Percentiles rank a stretch among this genome's conserved stretches.
Evolutionary conservation across 2,113 vertebrate species (phyloP).

Genomic region (Pseudorasbora parva): DNA sequence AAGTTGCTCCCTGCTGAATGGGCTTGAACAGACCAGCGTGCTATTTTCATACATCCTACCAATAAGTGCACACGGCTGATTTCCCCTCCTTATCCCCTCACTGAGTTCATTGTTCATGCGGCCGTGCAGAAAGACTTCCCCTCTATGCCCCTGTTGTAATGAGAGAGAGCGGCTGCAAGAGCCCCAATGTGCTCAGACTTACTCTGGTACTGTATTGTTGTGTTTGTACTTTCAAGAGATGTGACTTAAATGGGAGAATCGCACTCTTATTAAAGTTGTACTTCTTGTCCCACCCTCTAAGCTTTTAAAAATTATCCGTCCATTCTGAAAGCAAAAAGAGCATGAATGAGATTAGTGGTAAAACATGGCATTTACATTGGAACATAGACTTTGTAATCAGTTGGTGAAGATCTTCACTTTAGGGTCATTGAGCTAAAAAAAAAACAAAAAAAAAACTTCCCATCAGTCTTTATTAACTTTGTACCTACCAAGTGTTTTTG

Average conservation of each 20-base stretch:
- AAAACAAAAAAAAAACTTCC: constrained; percentile 9
- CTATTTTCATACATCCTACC: constrained; percentile 47
- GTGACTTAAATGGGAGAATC: constrained; percentile 49
- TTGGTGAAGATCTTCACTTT: not conserved
- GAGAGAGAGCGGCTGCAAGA: constrained; percentile 19
- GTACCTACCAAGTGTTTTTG: too few relatives aligned
- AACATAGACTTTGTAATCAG: not conserved
- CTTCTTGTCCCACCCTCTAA: not conserved
- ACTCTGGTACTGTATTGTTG: constrained; percentile 15
- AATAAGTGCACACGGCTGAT: constrained; percentile 49
- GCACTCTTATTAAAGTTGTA: constrained; percentile 22
- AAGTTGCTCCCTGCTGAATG: constrained; percentile 22
- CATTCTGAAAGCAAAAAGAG: not conserved
- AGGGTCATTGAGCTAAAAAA: constrained; percentile 8
- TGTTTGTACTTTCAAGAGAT: constrained; percentile 47
- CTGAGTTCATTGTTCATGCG: constrained; percentile 40
- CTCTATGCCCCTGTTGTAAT: constrained; percentile 34
- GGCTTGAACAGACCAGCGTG: constrained; percentile 26
- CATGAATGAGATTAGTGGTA: not conserved
- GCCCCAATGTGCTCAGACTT: not conserved
- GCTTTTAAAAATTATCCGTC: not conserved
- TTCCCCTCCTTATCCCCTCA: constrained; percentile 43
- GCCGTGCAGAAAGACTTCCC: constrained; percentile 21
- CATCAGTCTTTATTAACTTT: constrained; percentile 16
- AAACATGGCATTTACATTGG: not conserved